Conservation (phyloP, 2,888 invertebrate species). For the Thysanoteuthis rhombus region DNA sequence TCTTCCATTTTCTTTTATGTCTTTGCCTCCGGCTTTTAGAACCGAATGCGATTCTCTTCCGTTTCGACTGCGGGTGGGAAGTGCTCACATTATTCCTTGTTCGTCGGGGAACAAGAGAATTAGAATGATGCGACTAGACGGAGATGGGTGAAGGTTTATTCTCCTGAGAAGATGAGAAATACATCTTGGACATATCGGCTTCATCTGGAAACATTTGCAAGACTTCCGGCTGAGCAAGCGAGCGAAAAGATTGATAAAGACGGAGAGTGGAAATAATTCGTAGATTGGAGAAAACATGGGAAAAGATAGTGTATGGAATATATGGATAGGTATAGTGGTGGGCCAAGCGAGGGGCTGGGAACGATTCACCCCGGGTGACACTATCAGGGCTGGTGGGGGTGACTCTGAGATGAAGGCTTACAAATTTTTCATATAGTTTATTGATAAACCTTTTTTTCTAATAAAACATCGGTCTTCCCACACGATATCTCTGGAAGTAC, state of each 20-base stretch:
- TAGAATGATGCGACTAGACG: not conserved
- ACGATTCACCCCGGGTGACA: no score
- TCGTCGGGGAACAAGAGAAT: not conserved
- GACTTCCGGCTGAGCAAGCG: not conserved
- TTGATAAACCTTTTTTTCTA: no score
- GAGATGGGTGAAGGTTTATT: not conserved
- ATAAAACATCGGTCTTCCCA: no score
- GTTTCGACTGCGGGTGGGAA: not conserved
- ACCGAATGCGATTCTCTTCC: not conserved
- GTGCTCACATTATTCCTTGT: not conserved
- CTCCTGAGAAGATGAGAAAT: not conserved
- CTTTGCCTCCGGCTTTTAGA: not conserved
- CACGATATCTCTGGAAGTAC: no score
- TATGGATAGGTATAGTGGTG: not conserved
- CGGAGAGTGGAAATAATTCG: not conserved
- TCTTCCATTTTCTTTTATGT: no score
- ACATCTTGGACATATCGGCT: not conserved
- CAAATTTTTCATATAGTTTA: no score
- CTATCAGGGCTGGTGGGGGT: no score
- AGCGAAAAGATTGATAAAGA: not conserved
- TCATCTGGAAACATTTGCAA: not conserved
- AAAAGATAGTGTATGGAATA: not conserved
- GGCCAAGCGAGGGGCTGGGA: no score
- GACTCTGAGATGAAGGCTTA: no score
- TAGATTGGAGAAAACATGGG: not conserved